Percentiles rank a stretch among this genome's conserved stretches.
Conservation (phyloP, 2,888 invertebrate genomes). For the Panorpa germanica region DNA sequence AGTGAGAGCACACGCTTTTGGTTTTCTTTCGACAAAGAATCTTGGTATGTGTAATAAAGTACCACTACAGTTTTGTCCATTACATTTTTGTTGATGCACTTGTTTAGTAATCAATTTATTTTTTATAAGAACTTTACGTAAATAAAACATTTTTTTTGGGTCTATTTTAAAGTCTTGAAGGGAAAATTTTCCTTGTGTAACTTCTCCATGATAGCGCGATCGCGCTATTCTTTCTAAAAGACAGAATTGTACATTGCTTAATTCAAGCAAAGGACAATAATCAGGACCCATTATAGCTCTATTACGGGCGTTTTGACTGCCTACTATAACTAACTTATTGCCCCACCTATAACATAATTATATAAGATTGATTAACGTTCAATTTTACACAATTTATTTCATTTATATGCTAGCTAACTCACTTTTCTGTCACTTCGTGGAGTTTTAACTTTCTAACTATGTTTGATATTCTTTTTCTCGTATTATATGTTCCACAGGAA, state of each 20-base stretch:
- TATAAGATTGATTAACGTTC: constrained; percentile 1
- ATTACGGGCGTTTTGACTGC: constrained; percentile 37
- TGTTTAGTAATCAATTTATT: constrained; percentile 42
- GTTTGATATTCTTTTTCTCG: constrained; percentile 30
- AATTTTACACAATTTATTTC: constrained; percentile 1
- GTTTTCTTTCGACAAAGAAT: constrained; percentile 37
- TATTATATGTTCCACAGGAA: constrained; percentile 43
- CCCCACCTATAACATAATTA: constrained; percentile 29
- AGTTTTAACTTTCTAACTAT: constrained; percentile 24
- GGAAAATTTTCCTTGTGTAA: constrained; percentile 42
- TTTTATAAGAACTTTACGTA: constrained; percentile 36
- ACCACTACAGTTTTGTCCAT: constrained; percentile 23
- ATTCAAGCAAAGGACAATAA: no score
- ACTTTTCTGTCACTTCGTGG: constrained; percentile 27
- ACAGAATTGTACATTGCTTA: constrained; percentile 40
- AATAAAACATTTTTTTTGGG: constrained; percentile 38
- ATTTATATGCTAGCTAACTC: constrained; percentile 13
- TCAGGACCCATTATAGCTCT: no score
- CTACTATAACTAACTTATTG: constrained; percentile 47
- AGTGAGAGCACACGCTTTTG: constrained; percentile 29
- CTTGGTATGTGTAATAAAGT: constrained; percentile 39
- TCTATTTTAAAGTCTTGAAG: constrained; percentile 32
- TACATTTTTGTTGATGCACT: constrained; percentile 29
- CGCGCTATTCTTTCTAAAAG: constrained; percentile 57
- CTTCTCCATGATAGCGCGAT: constrained; percentile 45